These are phyloP conservation scores for Morpho helenor DNA, from an alignment of 2,888 invertebrate species.

Conservation along the genomic window DNA sequence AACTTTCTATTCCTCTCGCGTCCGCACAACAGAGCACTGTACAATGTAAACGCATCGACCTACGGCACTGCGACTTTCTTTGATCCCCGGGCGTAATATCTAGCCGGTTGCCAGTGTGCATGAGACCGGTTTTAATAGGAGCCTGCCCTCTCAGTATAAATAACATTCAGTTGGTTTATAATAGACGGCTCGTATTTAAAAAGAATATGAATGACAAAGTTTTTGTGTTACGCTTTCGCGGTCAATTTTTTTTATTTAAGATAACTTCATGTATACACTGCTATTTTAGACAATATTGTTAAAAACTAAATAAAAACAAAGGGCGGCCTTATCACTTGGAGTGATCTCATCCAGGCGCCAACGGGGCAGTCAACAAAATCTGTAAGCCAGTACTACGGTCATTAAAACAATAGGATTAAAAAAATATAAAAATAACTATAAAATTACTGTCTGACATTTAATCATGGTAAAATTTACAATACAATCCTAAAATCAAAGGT, in stretches of 20 bases:
- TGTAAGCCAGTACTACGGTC: too few relatives aligned
- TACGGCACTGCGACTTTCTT: constrained; percentile 67
- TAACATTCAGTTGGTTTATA: constrained; percentile 20
- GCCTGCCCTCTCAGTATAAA: constrained; percentile 17
- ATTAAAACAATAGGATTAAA: too few relatives aligned
- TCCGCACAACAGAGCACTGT: constrained; percentile 31
- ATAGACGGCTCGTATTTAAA: constrained; percentile 15
- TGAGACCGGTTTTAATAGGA: constrained; percentile 32
- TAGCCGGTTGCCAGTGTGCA: constrained; percentile 30
- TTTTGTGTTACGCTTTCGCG: too few relatives aligned
- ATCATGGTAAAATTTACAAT: too few relatives aligned
- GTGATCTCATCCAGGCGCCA: too few relatives aligned
- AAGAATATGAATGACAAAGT: background rate
- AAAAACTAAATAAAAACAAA: too few relatives aligned
- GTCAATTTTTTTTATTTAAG: too few relatives aligned
- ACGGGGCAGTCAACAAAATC: too few relatives aligned
- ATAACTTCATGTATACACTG: too few relatives aligned
- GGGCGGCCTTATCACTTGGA: too few relatives aligned
- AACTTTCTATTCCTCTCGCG: constrained; percentile 27
- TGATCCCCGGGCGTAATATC: constrained; percentile 38
- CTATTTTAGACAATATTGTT: too few relatives aligned
- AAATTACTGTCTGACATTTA: too few relatives aligned
- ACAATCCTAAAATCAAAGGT: background rate
- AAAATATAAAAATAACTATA: background rate
- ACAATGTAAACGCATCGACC: constrained; percentile 29